Base-by-base conservation (phyloP, 2,113 vertebrate species). In the Suricata suricatta region DNA sequence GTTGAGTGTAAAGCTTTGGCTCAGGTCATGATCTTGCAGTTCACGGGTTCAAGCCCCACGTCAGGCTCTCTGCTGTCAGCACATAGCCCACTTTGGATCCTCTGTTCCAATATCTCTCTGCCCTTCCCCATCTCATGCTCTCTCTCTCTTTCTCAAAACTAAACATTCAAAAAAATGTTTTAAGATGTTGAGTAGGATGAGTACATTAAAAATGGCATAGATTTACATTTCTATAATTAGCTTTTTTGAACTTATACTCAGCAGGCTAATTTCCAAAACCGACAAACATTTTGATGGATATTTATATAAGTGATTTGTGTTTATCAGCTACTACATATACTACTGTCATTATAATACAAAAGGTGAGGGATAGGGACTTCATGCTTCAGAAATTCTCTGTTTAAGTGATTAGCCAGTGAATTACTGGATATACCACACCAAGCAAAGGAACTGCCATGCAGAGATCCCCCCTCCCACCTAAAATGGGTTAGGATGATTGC, bases 251-350 rank as follows among this genome's bases (percentile, higher is more conserved):
- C 16, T 96, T 90, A 82, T 68, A 80, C 13, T 25, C 72, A 97
- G 71, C n/a, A 76, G 74, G 47, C 90, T 94, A 94, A 93, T 94
- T 95, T 88, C 64, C 64, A 72, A 96, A 57, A 60, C 13, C 95
- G 71, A 86, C 64, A 76, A 83, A 50, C 63, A 88, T 92, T 86
- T 86, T 95, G 68, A 93, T 89, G 72, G 47, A 54, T 54, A 94
- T 77, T 97, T 90, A 91, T 44, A 41, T 84, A 77, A 57, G 16
- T 44, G 29, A 96, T 64, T 88, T 91, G 52, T 71, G 50, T 96
- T 94, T 88, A 90, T 41, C 77, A 95, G 19, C n/a, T 93, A 76
- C 88, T 44, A 86, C 38, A 41, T 41, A 41, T 41, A 41, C 41
- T 41, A 79, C 16, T 88, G 71, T 93, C n/a, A 86, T 66, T 57